These are phyloP conservation scores for Smutsia temminckii DNA, from an alignment of 2,797 vertebrate species.

Conservation along the genomic window DNA sequence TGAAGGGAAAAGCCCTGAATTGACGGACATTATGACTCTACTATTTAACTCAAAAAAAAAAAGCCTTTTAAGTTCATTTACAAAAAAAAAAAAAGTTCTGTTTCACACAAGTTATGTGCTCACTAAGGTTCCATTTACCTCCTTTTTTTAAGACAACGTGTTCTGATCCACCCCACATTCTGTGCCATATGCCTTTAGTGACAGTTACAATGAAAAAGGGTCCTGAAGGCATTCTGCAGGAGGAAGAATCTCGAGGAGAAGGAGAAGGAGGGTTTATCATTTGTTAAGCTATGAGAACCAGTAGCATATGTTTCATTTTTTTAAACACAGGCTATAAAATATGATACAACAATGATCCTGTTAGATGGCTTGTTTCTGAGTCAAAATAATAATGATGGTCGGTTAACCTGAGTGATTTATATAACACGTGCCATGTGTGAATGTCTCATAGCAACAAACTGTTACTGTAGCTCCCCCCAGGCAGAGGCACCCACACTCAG, in stretches of 20 bases:
- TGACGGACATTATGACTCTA: neutral
- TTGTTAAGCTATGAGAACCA: neutral
- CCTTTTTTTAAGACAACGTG: neutral
- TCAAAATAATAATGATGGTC: neutral
- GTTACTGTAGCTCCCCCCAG: neutral
- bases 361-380: neutral
- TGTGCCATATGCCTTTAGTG: neutral
- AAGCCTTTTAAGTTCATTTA: neutral
- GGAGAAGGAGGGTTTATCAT: neutral
- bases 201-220: neutral
- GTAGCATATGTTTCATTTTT: neutral
- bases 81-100: neutral
- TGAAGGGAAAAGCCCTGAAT: neutral
- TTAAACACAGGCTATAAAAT: neutral
- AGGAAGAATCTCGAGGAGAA: neutral
- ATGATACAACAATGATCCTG: neutral
- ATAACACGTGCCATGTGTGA: neutral
- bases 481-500: neutral
- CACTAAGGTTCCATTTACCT: neutral
- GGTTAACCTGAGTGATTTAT: neutral
- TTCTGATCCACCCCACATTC: neutral
- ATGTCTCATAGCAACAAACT: neutral
- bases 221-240: neutral
- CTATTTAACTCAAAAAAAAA: neutral
- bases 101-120: neutral